Evolutionary conservation across 92 coral and sea anemone genomes (phyloP).

Genomic region (Scolanthus callimorphus): DNA sequence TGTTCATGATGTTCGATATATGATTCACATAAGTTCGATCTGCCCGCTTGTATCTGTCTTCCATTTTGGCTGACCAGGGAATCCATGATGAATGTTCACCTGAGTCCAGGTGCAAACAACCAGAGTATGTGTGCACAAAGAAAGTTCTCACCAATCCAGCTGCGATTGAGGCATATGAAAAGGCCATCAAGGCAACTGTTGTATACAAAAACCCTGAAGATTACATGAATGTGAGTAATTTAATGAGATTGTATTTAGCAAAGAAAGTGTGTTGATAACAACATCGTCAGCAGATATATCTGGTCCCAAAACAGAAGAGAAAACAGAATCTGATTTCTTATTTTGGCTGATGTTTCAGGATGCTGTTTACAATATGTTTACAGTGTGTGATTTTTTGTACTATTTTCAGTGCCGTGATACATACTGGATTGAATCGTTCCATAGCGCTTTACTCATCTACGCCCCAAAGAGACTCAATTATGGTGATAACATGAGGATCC

Average conservation of each 20-base stretch:
- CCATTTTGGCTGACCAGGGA: too few relatives aligned
- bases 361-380: too few relatives aligned
- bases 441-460: neutral
- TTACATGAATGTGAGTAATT: neutral
- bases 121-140: neutral
- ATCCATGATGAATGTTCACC: neutral
- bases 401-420: neutral
- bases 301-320: too few relatives aligned
- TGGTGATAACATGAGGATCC: slow-evolving; percentile 1
- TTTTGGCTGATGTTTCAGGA: too few relatives aligned
- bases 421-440: slow-evolving; percentile 2
- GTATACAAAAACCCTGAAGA: neutral
- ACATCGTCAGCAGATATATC: too few relatives aligned
- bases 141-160: neutral
- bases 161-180: neutral
- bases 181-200: neutral
- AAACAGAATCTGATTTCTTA: too few relatives aligned
- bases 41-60: too few relatives aligned
- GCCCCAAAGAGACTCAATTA: neutral
- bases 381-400: neutral
- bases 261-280: too few relatives aligned
- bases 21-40: too few relatives aligned
- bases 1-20: too few relatives aligned
- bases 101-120: neutral
- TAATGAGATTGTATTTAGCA: too few relatives aligned